Evolutionary conservation across 2,113 vertebrate species (phyloP), one percentile per base, ranked within the genome.

Genomic region (Tichodroma muraria): DNA sequence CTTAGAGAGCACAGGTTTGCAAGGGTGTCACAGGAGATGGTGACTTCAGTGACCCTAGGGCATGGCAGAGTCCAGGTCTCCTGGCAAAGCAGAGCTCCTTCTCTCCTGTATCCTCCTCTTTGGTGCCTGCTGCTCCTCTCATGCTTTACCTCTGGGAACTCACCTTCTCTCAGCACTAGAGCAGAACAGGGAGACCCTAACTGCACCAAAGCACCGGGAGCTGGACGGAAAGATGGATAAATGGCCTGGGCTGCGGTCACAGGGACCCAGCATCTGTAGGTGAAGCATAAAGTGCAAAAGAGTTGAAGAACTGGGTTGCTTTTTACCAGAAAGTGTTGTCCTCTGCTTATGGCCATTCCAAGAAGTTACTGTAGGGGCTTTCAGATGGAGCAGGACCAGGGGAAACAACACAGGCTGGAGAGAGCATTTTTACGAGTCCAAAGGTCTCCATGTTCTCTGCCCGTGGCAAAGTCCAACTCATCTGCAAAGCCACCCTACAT

Each of bases 291-390:
- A 78, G 50, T 0, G 0, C 21, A 68, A 20, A 5, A 23, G 3
- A 8, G 20, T 2, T 86, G 28, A 84, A 79, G 45, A 91, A 47
- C 8, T 9, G 24, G 19, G 13, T 3, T 52, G 17, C 3, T 38
- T 44, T 50, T 49, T 10, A 13, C 8, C 33, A 66, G 30, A 79
- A 28, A 1, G 0, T 5, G 2, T 1, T 85, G 53, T 47, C n/a
- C 28, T 71, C 50, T 79, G 47, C 27, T 50, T 31, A 45, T 9
- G 13, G n/a, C 40, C 25, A 16, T 53, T 53, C 27, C 57, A 37
- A 4, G 15, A 65, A 72, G 35, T 38, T 79, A 53, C 1, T 25
- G 23, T 11, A 33, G 31, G 44, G 60, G 47, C 37, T 89, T 70
- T 35, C 72, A 75, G 56, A 63, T 10, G n/a, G 33, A 90, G 40